Base-by-base conservation (phyloP, 2,113 vertebrate species). In the Campylomormyrus tamandua region DNA sequence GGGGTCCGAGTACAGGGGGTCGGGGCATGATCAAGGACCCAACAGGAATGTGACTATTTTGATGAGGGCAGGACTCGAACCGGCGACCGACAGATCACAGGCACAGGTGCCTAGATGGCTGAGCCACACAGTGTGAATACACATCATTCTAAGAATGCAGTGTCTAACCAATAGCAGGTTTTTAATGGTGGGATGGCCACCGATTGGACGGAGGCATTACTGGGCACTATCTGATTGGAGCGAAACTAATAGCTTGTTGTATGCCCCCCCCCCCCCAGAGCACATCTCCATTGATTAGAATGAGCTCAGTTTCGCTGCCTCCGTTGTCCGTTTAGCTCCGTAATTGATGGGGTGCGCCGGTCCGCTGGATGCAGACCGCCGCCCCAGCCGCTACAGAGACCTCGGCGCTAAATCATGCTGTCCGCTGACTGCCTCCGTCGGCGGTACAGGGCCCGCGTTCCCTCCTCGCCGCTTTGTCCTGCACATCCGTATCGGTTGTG, bases 201-300 rank as follows among this genome's bases (percentile, higher is more conserved):
- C 45, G 8, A 50, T 42, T 27, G 70, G 83, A 58, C 2, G 70
- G 70, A 39, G 50, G 48, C 10, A 39, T 27, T 1, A 4, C 17
- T 52, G 50, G 56, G 56, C 91, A 39, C 88, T 88, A 56, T 87
- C 53, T 17, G n/a, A 88, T 92, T 70, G 39, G 90, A 91, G 88
- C 35, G 91, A 91, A 91, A 94, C 93, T 93, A 94, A 95, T 95
- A 92, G 92, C 91, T 92, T 88, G 19, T 13, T 42, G 88, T 92
- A 92, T 92, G 94, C 94, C 92, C 90, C 35, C 42, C 35, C 21
- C 9, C 13, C 19, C 49, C 13, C 50, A 13, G 85, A 27, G 80
- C 89, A 62, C 86, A 91, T 94, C 92, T 92, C 89, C 91, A 93
- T 92, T 94, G 93, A 94, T 95, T 94, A 92, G 92, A 92, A 93